Evolutionary conservation across 2,888 invertebrate species (phyloP).

Genomic region (Gerris lacustris): DNA sequence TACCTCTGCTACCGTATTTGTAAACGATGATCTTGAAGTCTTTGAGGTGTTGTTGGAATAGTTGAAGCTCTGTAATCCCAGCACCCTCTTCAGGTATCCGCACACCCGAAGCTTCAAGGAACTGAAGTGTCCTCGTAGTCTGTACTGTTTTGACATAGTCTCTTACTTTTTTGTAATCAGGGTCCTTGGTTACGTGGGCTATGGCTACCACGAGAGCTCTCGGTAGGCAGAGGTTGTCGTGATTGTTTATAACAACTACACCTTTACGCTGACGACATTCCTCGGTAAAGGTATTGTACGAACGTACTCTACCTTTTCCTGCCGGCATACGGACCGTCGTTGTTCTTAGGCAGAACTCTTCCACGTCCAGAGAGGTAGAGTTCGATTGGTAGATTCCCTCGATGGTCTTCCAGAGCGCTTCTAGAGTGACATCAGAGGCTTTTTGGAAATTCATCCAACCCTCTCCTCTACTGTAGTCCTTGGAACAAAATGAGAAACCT

Average conservation of each 20-base stretch:
- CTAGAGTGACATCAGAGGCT: too few species aligned
- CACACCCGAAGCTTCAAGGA: slow-evolving; percentile 17
- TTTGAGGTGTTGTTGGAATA: slow-evolving; percentile 13
- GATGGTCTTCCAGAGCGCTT: too few species aligned
- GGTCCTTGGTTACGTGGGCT: slow-evolving; percentile 21
- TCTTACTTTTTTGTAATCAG: slow-evolving; percentile 16
- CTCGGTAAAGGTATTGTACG: slow-evolving; percentile 20
- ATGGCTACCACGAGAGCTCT: slow-evolving; percentile 23
- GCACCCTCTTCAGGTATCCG: slow-evolving; percentile 3
- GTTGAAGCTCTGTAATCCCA: slow-evolving; percentile 8
- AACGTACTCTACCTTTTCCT: slow-evolving; percentile 13
- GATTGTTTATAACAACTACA: slow-evolving; percentile 25
- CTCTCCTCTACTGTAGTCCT: too few species aligned
- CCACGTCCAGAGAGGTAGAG: too few species aligned
- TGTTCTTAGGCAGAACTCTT: neutral
- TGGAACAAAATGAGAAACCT: too few species aligned
- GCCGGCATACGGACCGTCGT: slow-evolving; percentile 14
- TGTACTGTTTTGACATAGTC: too few species aligned
- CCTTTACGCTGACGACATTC: slow-evolving; percentile 21
- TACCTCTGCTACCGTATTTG: slow-evolving; percentile 12
- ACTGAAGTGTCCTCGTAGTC: neutral
- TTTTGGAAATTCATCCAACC: too few species aligned
- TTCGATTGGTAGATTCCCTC: too few species aligned
- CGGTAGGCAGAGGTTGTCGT: slow-evolving; percentile 21
- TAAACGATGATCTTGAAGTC: slow-evolving; percentile 14